Evolutionary conservation across 2,888 invertebrate genomes (phyloP), one percentile per base, ranked within the genome.

Genomic region (Platerodrilus igneus): DNA sequence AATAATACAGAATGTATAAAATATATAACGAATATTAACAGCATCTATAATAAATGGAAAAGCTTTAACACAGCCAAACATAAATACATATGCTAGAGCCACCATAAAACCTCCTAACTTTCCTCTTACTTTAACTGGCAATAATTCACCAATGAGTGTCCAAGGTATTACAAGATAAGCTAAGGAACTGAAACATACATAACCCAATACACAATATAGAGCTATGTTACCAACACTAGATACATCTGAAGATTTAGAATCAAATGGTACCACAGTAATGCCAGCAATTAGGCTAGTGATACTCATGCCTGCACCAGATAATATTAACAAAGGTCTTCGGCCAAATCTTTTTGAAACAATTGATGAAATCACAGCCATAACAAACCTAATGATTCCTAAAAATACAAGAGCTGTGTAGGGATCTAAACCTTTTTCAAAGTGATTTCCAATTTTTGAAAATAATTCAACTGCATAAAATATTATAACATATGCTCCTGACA

Each of bases 111-210:
- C 75, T 1, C 75, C 70, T 5, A 75, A 63, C 32, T 69, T 66
- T 1, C 74, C 77, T 32, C 74, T 63, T 2, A 75, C 69, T 41
- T 69, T 68, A 7, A 73, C 68, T 1, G 76, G 75, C 18, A 76
- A 54, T 6, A 77, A 52, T 59, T 77, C 76, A 2, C 67, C 64
- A 13, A 75, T 73, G 14, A 78, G 52, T 3, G 76, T 73, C 78
- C 78, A 78, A 1, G 78, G 78, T 37, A 78, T 75, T 4, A 74
- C 72, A 33, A 75, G 56, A 51, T 73, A 69, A 1, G 77, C 77
- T 5, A 77, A 48, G 1, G 74, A 69, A 48, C 75, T 71, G 45
- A 71, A 70, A 41, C 71, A 70, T 4, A 76, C 72, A 56, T 74
- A 77, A 4, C 69, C 62, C 10, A 76, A 57, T 5, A 76, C 59